Conservation (phyloP, 2,113 vertebrate genomes). For the Amazona guildingii region DNA sequence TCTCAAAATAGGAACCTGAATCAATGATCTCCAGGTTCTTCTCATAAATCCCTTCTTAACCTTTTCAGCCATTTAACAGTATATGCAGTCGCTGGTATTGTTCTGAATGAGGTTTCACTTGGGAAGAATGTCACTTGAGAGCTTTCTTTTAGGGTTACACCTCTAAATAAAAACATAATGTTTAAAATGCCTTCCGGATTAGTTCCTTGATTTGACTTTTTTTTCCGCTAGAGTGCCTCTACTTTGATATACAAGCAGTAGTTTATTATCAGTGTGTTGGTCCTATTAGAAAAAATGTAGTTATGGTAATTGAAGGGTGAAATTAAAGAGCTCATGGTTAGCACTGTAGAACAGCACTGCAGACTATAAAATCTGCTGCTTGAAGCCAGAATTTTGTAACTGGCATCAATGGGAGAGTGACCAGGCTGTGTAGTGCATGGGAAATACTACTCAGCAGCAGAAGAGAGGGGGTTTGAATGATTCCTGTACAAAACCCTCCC, state of each 20-base stretch:
- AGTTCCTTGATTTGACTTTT: not conserved
- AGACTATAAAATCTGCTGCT: conserved; percentile 22
- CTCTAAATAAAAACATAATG: not conserved
- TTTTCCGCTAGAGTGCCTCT: not conserved
- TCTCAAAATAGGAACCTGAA: conserved; percentile 42
- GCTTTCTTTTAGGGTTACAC: not conserved
- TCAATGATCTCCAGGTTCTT: conserved; percentile 10
- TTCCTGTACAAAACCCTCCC: not conserved
- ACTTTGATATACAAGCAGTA: not conserved
- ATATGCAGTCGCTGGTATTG: not conserved
- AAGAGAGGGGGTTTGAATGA: not conserved
- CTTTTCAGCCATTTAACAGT: not conserved
- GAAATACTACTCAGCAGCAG: not conserved
- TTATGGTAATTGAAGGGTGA: not conserved
- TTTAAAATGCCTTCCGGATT: not conserved
- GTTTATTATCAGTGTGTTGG: not conserved
- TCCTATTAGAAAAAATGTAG: not conserved
- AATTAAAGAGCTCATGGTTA: not conserved
- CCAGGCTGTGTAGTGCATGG: not conserved
- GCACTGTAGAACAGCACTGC: not conserved
- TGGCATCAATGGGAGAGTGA: not conserved
- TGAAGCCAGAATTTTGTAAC: not conserved
- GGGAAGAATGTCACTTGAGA: not conserved
- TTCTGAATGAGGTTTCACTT: not conserved
- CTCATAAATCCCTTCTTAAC: conserved; percentile 26